These are phyloP conservation scores for Squalus acanthias DNA, from an alignment of 2,797 vertebrate genomes.

Conservation along the genomic window DNA sequence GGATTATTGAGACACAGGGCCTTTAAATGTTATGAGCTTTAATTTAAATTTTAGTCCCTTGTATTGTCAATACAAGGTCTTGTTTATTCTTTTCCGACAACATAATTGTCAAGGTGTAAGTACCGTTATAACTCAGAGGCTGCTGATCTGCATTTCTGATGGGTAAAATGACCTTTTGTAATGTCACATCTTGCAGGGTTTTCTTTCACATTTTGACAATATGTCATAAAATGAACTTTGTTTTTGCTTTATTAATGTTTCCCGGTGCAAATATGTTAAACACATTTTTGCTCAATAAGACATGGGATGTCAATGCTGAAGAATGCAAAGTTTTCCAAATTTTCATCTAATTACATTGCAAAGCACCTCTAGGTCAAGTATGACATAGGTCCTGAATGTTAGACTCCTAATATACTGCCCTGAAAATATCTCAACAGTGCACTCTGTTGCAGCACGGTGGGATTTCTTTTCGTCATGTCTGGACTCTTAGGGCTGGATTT, in stretches of 20 bases:
- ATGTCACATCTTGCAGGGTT: conserved; percentile 22
- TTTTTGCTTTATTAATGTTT: conserved; percentile 35
- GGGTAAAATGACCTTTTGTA: conserved; percentile 30
- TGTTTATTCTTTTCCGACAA: conserved; percentile 27
- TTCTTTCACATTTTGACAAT: conserved; percentile 35
- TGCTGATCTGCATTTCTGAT: conserved; percentile 34
- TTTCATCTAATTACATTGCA: conserved; percentile 7
- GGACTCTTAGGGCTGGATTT: not conserved
- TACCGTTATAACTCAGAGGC: conserved; percentile 13
- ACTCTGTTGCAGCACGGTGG: not conserved
- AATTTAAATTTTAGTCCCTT: conserved; percentile 20
- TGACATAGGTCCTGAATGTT: not conserved
- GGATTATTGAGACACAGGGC: conserved; percentile 21
- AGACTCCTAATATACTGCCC: not conserved
- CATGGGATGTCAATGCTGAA: conserved; percentile 16
- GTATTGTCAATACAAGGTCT: conserved; percentile 9
- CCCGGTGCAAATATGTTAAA: conserved; percentile 8
- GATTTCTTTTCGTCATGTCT: not conserved
- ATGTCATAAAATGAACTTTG: conserved; percentile 37
- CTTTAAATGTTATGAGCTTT: conserved; percentile 33
- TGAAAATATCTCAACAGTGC: conserved; percentile 1
- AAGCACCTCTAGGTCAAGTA: not conserved
- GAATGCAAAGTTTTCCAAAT: conserved; percentile 2
- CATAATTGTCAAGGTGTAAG: conserved; percentile 5
- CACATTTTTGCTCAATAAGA: conserved; percentile 34